Conservation (phyloP, 2,888 invertebrate genomes). For the Cerastis rubricosa region DNA sequence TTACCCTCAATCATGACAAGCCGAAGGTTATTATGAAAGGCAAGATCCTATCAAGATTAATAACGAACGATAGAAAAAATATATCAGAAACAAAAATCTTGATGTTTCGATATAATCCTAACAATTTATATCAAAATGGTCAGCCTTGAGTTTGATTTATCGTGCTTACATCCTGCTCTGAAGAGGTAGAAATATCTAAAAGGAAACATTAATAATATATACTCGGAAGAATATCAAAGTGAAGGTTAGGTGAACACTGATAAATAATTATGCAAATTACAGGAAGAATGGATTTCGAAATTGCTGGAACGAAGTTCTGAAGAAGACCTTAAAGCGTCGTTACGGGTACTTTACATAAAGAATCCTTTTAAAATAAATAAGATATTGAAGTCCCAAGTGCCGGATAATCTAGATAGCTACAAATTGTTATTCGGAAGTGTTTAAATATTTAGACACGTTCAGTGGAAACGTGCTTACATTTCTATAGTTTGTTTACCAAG, state of each 20-base stretch:
- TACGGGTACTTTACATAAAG: slow-evolving; percentile 45
- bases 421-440: slow-evolving; percentile 4
- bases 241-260: slow-evolving; percentile 16
- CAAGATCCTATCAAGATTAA: slow-evolving; percentile 47
- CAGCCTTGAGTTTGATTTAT: slow-evolving; percentile 58
- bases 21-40: slow-evolving; percentile 36
- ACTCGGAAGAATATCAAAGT: slow-evolving; percentile 6
- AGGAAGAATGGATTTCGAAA: slow-evolving; percentile 35
- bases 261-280: slow-evolving; percentile 56
- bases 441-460: slow-evolving; percentile 35
- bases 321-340: slow-evolving; percentile 47
- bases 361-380: slow-evolving; percentile 49
- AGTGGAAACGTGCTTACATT: slow-evolving; percentile 7
- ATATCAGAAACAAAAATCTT: slow-evolving; percentile 29
- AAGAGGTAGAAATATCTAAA: slow-evolving; percentile 20
- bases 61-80: slow-evolving; percentile 28
- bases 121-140: slow-evolving; percentile 34
- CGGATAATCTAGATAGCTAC: slow-evolving; percentile 1
- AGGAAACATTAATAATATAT: slow-evolving; percentile 18
- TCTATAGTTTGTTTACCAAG: slow-evolving; percentile 7
- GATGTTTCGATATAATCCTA: slow-evolving; percentile 8
- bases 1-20: slow-evolving; percentile 11
- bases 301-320: slow-evolving; percentile 40
- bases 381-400: slow-evolving; percentile 27
- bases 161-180: not conserved